Evolutionary conservation across 2,113 vertebrate genomes (phyloP), one percentile per base, ranked within the genome.

Genomic region (Murina feae): DNA sequence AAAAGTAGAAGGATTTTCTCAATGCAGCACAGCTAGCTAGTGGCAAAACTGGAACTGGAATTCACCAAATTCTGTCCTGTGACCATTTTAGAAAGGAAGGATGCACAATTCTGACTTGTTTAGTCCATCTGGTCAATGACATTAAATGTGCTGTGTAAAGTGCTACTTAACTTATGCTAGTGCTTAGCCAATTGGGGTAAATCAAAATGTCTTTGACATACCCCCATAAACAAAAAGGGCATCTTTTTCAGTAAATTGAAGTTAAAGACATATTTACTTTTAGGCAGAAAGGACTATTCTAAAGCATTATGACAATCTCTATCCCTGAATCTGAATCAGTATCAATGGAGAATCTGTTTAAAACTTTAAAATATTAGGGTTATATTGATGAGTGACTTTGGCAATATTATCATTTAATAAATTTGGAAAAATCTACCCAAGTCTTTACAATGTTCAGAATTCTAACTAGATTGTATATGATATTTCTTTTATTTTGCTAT

Each of bases 241-340:
- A 66, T 9, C 3, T 25, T 53, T 89, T 25, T 1, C 55, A 75
- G 35, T 55, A 93, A 86, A 72, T 32, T 51, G 14, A 71, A 80
- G 37, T 80, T 82, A 86, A 86, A 89, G 35, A 58, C 37, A 18
- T 42, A 55, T 25, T 82, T 86, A 69, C 47, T 95, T 95, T 88
- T 51, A 81, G 37, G 17, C 11, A 37, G 39, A 42, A 71, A 94
- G 32, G 17, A 44, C 28, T 75, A 30, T 86, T 69, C 42, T 42
- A 53, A 80, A 53, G 13, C 32, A 47, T 84, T 39, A 60, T 76
- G 17, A 87, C 39, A 60, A 37, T 88, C 66, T 47, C 25, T 74
- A 32, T 51, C 49, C 12, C 47, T 55, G 18, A 74, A 71, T 94
- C 65, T 81, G 39, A 86, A 89, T 79, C 58, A 81, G 25, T 42